Percentiles rank a stretch among this genome's conserved stretches.
Evolutionary conservation across 2,888 invertebrate genomes (phyloP).

Genomic region (Enoplolaimus lenunculus): DNA sequence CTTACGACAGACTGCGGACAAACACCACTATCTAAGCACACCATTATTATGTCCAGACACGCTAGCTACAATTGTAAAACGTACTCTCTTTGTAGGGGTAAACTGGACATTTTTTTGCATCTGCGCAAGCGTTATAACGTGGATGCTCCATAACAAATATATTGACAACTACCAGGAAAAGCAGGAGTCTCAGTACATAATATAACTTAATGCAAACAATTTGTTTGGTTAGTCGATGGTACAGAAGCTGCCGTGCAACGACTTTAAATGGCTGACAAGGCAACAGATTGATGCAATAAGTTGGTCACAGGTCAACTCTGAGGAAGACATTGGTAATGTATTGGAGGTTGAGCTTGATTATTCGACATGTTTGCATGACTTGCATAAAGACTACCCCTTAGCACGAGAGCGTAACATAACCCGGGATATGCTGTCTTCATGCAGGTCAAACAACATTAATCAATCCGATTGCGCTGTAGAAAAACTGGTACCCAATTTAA

Average conservation of each 20-base stretch:
- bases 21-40: no score
- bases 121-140: no score
- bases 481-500: conserved; percentile 1
- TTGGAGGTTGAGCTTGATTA: background rate
- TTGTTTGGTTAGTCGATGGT: background rate
- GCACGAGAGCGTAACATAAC: background rate
- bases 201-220: background rate
- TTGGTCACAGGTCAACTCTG: background rate
- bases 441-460: background rate
- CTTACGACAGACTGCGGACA: no score
- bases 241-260: background rate
- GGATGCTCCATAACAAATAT: no score
- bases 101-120: no score
- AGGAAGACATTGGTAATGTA: background rate
- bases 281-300: background rate
- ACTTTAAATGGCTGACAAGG: background rate
- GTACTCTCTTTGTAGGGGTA: no score
- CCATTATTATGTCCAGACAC: no score
- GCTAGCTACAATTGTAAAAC: no score
- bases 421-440: background rate
- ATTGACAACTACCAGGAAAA: no score
- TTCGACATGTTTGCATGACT: background rate
- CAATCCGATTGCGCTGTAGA: background rate
- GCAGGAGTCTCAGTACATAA: background rate
- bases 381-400: background rate